phyloP scores from a whole-genome alignment of 2,888 invertebrate species.

The Sinopyrophorus schimmeli region DNA sequence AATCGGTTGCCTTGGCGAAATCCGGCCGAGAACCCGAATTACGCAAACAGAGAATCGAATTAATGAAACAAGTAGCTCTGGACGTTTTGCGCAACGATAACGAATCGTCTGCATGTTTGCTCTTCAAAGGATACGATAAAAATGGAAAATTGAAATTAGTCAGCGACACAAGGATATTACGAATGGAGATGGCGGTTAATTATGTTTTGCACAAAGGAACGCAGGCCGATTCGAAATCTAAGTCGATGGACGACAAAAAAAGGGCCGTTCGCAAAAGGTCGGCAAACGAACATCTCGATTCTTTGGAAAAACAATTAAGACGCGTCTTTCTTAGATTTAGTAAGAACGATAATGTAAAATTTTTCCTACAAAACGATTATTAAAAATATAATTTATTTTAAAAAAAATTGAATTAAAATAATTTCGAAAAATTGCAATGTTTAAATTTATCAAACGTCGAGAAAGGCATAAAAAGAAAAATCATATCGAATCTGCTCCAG shows the following conservation, averaged over 20 bases:
- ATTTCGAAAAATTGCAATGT: no score
- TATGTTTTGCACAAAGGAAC: constrained; percentile 7
- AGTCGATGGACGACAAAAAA: constrained; percentile 4
- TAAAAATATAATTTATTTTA: no score
- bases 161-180: constrained; percentile 7
- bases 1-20: not conserved
- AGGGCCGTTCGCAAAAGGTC: no score
- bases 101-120: not conserved
- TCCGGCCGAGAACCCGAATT: no score
- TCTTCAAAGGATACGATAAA: constrained; percentile 1
- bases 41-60: not conserved
- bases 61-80: not conserved
- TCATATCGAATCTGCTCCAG: no score
- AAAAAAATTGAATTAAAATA: no score
- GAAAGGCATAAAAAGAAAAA: no score
- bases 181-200: constrained; percentile 18
- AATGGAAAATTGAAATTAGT: constrained; percentile 7
- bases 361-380: no score
- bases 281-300: not conserved
- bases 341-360: no score
- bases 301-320: no score
- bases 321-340: no score
- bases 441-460: no score
- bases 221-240: constrained; percentile 1
- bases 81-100: not conserved